A percentile compares a stretch with the other conserved stretches of the same genome.
phyloP scores from a whole-genome alignment of 2,888 invertebrate genomes.

The Teinopalpus imperialis region DNA sequence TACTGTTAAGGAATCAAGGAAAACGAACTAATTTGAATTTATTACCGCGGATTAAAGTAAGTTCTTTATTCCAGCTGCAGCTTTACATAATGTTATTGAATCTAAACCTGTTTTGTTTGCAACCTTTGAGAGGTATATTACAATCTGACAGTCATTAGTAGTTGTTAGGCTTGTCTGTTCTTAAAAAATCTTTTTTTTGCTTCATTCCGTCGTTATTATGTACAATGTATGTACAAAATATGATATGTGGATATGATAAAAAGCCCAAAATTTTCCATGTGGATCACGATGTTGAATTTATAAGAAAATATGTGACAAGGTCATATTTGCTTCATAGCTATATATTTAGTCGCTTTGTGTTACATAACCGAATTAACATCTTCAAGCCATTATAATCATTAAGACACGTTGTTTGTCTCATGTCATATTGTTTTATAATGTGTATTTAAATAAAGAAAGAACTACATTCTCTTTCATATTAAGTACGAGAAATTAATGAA shows the following conservation, averaged over 20 bases:
- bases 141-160: slow-evolving; percentile 9
- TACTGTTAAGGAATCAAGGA: too few species aligned
- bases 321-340: slow-evolving; percentile 1
- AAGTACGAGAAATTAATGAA: too few species aligned
- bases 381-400: too few species aligned
- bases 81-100: slow-evolving; percentile 61
- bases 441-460: too few species aligned
- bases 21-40: slow-evolving; percentile 3
- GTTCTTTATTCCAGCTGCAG: slow-evolving; percentile 32
- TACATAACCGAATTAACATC: too few species aligned
- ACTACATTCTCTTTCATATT: too few species aligned
- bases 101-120: slow-evolving; percentile 47
- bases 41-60: slow-evolving; percentile 19
- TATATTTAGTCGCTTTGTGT: too few species aligned
- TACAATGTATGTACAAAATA: too few species aligned
- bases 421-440: too few species aligned
- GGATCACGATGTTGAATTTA: slow-evolving; percentile 6
- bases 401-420: too few species aligned
- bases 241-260: too few species aligned
- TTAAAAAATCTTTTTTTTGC: slow-evolving; percentile 9
- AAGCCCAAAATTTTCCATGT: not conserved
- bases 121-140: slow-evolving; percentile 17
- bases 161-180: slow-evolving; percentile 4
- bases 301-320: not conserved
- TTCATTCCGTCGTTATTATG: too few species aligned